Conservation (phyloP, 2,888 invertebrate genomes). For the Lycophotia porphyrea region DNA sequence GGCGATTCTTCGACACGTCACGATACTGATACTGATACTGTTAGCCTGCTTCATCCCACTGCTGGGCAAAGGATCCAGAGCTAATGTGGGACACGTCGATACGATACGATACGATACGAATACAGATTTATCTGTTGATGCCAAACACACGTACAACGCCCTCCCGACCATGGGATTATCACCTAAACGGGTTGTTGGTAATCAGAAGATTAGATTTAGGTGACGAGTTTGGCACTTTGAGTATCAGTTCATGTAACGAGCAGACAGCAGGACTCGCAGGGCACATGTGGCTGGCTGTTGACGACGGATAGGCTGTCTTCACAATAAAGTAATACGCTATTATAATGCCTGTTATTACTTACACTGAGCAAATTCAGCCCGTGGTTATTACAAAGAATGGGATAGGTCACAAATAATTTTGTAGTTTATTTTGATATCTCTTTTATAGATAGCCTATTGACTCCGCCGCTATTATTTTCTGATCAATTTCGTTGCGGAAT, state of each 20-base stretch:
- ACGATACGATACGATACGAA: no score
- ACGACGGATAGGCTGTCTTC: background rate
- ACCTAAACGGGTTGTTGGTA: background rate
- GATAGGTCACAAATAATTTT: no score
- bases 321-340: background rate
- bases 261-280: background rate
- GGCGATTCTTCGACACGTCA: background rate
- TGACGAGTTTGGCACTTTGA: background rate
- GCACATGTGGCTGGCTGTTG: background rate
- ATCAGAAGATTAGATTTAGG: background rate
- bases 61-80: no score
- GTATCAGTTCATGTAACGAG: background rate
- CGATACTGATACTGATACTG: no score
- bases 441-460: no score
- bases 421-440: no score
- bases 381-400: background rate
- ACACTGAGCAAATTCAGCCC: background rate
- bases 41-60: no score
- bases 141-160: background rate
- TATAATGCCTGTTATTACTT: background rate
- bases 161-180: background rate
- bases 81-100: no score
- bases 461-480: no score
- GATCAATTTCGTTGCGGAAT: no score
- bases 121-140: no score